Base-by-base conservation (phyloP, 1,140 invertebrate genomes). In the Phymorhynchus buccinoides region DNA sequence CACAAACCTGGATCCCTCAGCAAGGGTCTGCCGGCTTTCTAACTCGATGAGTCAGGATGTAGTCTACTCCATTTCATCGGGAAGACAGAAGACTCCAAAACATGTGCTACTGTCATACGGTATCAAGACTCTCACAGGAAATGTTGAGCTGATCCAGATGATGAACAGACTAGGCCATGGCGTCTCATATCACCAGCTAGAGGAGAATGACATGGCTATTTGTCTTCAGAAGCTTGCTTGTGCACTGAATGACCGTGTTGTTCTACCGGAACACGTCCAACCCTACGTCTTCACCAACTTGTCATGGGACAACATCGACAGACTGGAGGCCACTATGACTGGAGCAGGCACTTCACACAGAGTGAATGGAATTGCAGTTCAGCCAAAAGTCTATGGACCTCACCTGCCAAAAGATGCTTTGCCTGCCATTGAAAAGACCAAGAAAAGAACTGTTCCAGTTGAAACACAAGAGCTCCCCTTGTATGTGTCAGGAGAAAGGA, bases 241-340 rank as follows among this genome's bases (percentile, higher is more conserved):
- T 52, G 48, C 48, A 14, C 48, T 52, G 12, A 52, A 52, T 52
- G 48, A 52, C 48, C 2, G 22, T 52, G 48, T 52, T 18, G 22
- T 52, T 18, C 48, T 52, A 0, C 48, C 48, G 22, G 0, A 52
- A 52, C 77, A 78, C 56, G 84, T 88, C 52, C 81, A 87, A 30
- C 85, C 85, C n/a, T 12, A 66, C 80, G 73, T 86, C n/a, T 39
- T 80, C 44, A 89, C 85, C 68, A 84, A 35, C 32, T 56, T 90
- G 41, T 88, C 88, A 16, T 90, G 56, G 87, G 88, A 90, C 79
- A 90, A 89, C 81, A 90, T 88, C 30, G 88, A 90, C 82, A 41
- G 86, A 22, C 44, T 82, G 73, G 88, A 90, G 84, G 89, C 89
- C 79, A 89, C 87, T 22, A 30, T 86, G 3, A 89, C 71, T 75